Evolutionary conservation across 1,140 invertebrate species (phyloP), one percentile per base, ranked within the genome.

Genomic region (Cotesia chilonis): DNA sequence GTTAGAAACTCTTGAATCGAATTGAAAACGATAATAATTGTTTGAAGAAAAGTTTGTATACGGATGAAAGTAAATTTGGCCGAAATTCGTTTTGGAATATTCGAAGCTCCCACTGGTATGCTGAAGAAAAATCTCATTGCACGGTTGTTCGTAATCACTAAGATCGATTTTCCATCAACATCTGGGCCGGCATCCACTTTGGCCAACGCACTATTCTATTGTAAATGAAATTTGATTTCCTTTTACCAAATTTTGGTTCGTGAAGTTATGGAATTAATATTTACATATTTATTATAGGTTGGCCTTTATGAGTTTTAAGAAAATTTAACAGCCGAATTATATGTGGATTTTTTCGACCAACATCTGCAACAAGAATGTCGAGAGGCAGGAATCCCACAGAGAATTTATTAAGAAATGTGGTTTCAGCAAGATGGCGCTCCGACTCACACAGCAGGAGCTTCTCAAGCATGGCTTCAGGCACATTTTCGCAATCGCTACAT

Each of bases 101-200:
- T 12, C 84, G 85, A 65, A 87, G 87, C 71, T 71, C 79, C 59
- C 82, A 87, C 67, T 67, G 68, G 20, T 87, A 82, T 79, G 77
- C 79, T 35, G 69, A 75, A 35, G 80, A 81, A 75, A 87, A 87
- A 77, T 81, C 82, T 47, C 76, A 84, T 78, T 73, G 71, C 51
- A 81, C 81, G 36, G 35, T 78, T 66, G 67, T 80, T 74, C 73
- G 70, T 37, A 55, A 74, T 71, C 80, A 79, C 52, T 82, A 87
- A 76, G 61, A 84, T 51, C 78, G 57, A 5, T 87, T 85, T 68
- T 77, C 78, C 65, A 63, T 81, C 3, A 84, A 84, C 74, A 71
- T 84, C 54, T 84, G 78, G 81, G 78, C 78, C 47, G 81, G 81
- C 35, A 83, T 86, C 38, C 38, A 41, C 38, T 41, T 41, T 41